Conservation (phyloP, 1,140 invertebrate genomes). For the Solenopsis invicta region DNA sequence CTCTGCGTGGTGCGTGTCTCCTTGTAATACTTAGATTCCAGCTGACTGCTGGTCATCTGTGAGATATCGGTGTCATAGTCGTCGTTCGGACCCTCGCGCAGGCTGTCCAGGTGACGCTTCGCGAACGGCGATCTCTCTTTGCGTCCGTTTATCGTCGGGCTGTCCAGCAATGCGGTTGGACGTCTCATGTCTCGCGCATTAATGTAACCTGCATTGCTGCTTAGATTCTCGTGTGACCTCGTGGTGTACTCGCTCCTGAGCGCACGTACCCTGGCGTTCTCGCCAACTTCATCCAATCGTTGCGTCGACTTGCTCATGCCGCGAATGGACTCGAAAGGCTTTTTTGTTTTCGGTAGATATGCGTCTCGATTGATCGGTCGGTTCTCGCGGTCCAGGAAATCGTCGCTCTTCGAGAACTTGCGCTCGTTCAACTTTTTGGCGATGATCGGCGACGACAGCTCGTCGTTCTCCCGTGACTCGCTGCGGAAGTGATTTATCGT, state of each 20-base stretch:
- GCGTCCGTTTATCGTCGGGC: constrained; percentile 70
- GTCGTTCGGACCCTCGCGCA: constrained; percentile 82
- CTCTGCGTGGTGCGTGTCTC: constrained; percentile 82
- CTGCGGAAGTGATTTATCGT: constrained; percentile 50
- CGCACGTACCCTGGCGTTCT: constrained; percentile 77
- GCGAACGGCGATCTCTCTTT: constrained; percentile 77
- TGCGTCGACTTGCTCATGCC: constrained; percentile 85
- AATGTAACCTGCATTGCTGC: constrained; percentile 77
- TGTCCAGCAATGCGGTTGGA: constrained; percentile 42
- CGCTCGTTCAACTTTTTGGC: constrained; percentile 80
- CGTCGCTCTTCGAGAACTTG: constrained; percentile 82
- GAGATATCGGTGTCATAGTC: constrained; percentile 86
- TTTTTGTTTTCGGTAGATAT: constrained; percentile 80
- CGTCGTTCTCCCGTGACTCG: constrained; percentile 62
- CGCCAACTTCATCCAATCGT: constrained; percentile 81
- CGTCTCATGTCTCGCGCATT: constrained; percentile 77
- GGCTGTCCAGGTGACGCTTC: constrained; percentile 78
- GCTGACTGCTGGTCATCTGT: constrained; percentile 83
- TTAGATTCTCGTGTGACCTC: constrained; percentile 83
- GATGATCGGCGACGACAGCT: constrained; percentile 70
- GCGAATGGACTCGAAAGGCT: constrained; percentile 80
- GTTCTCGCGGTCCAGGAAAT: constrained; percentile 78
- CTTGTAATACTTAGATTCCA: constrained; percentile 84
- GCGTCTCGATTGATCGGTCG: constrained; percentile 49
- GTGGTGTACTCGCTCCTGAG: constrained; percentile 81